Evolutionary conservation across 2,888 invertebrate species (phyloP).

Genomic region (Apoda limacodes): DNA sequence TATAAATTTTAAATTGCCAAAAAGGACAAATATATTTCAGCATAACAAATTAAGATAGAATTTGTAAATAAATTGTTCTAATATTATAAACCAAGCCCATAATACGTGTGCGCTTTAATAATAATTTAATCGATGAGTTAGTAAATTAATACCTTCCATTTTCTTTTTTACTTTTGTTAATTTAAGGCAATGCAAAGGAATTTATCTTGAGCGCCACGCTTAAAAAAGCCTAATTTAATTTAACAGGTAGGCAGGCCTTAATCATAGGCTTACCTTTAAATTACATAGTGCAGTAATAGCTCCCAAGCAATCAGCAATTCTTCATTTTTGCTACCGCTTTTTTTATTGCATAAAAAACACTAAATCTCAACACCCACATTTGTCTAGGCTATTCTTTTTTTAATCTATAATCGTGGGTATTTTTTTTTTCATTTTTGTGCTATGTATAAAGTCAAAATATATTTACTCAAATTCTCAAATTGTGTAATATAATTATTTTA

Average conservation of each 20-base stretch:
- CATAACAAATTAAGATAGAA: no score
- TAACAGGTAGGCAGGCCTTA: slow-evolving; percentile 68
- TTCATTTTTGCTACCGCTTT: slow-evolving; percentile 64
- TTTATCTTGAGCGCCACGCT: slow-evolving; percentile 48
- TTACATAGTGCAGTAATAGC: slow-evolving; percentile 61
- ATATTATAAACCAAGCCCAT: slow-evolving; percentile 44
- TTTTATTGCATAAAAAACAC: slow-evolving; percentile 45
- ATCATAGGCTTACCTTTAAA: slow-evolving; percentile 64
- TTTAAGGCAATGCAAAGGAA: slow-evolving; percentile 42
- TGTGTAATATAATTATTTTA: no score
- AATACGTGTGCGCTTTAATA: slow-evolving; percentile 50
- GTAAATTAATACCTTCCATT: slow-evolving; percentile 51
- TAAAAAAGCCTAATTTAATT: slow-evolving; percentile 69
- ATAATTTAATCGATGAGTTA: slow-evolving; percentile 51
- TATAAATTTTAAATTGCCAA: no score
- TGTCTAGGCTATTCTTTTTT: no score
- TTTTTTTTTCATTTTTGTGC: no score
- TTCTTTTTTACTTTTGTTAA: slow-evolving; percentile 43
- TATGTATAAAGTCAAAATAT: no score
- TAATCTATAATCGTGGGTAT: no score
- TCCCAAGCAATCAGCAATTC: slow-evolving; percentile 63
- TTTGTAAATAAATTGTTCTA: no score
- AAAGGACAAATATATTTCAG: no score
- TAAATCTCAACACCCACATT: slow-evolving; percentile 23
- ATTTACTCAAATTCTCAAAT: no score